Evolutionary conservation across 2,113 vertebrate genomes (phyloP), one percentile per base, ranked within the genome.

Genomic region (Mirza zaza): DNA sequence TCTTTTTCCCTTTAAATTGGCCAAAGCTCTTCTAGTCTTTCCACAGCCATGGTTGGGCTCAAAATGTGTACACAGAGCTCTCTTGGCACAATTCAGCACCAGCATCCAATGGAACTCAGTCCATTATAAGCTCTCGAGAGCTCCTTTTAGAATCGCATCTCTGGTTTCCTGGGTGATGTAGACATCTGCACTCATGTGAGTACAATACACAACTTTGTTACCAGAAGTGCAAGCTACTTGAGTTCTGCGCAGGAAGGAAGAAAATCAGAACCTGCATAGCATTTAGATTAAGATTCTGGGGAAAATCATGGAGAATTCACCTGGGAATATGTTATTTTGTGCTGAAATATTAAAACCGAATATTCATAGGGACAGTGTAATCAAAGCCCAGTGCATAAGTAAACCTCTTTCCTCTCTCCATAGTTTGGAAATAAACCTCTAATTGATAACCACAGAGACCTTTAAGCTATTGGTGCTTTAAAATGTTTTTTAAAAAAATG

Each of bases 91-190:
- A 45, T 59, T 88, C 25, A 70, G 75, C 25, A 25, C 50, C 25
- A 34, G 61, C 57, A 52, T 75, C 55, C 95, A 39, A 3, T 65
- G 82, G 81, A 95, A 75, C 34, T 70, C 61, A 82, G 85, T 85
- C 29, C 5, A 67, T 84, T 70, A 83, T 91, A 57, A 95, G 52
- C 77, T 32, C 68, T 95, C 18, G 57, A 96, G 93, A 93, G 71
- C 61, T 84, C 87, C 65, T 96, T 98, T 92, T 75, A 93, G 95
- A 91, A 89, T n/a, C 3, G 0, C 88, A 50, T 96, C 61, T 96
- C 96, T 97, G 94, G 97, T 97, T 98, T 98, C 97, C 96, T 59
- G 96, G 96, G 97, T 94, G 95, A 98, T 95, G 68, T 32, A 89
- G 88, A 92, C 89, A 97, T 96, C 96, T 97, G 97, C 75, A 95